These are phyloP conservation scores for Schizotus pectinicornis DNA, from an alignment of 2,888 invertebrate genomes.

Conservation along the genomic window DNA sequence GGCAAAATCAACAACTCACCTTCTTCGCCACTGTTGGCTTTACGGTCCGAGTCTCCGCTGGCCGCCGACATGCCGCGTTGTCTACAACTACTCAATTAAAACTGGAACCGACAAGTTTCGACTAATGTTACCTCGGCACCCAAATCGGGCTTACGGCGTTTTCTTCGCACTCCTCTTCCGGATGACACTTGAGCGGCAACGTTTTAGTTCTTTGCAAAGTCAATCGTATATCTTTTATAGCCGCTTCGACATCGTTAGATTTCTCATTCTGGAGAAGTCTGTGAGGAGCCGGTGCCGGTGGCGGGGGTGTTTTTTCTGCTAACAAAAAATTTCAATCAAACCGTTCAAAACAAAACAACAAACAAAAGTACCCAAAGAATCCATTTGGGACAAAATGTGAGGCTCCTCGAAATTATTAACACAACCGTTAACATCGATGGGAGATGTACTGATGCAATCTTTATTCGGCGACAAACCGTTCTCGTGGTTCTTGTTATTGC, in stretches of 20 bases:
- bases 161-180: slow-evolving; percentile 58
- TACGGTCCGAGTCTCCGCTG: slow-evolving; percentile 69
- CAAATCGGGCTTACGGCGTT: slow-evolving; percentile 69
- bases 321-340: slow-evolving; percentile 25
- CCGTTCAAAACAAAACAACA: slow-evolving; percentile 11
- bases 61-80: slow-evolving; percentile 63
- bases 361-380: slow-evolving; percentile 49
- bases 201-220: slow-evolving; percentile 77
- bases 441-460: slow-evolving; percentile 47
- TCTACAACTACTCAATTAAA: slow-evolving; percentile 51
- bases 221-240: slow-evolving; percentile 83
- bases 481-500: slow-evolving; percentile 44
- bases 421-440: slow-evolving; percentile 54
- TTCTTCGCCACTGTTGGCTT: slow-evolving; percentile 72
- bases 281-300: slow-evolving; percentile 78
- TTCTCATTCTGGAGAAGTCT: slow-evolving; percentile 60
- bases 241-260: slow-evolving; percentile 63
- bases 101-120: slow-evolving; percentile 29
- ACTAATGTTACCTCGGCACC: slow-evolving; percentile 66
- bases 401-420: slow-evolving; percentile 53
- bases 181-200: slow-evolving; percentile 62
- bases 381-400: slow-evolving; percentile 51
- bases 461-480: slow-evolving; percentile 52
- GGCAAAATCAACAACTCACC: slow-evolving; percentile 41
- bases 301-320: slow-evolving; percentile 70